These are phyloP conservation scores for Neopelma chrysocephalum DNA, from an alignment of 2,797 vertebrate genomes.

Conservation along the genomic window DNA sequence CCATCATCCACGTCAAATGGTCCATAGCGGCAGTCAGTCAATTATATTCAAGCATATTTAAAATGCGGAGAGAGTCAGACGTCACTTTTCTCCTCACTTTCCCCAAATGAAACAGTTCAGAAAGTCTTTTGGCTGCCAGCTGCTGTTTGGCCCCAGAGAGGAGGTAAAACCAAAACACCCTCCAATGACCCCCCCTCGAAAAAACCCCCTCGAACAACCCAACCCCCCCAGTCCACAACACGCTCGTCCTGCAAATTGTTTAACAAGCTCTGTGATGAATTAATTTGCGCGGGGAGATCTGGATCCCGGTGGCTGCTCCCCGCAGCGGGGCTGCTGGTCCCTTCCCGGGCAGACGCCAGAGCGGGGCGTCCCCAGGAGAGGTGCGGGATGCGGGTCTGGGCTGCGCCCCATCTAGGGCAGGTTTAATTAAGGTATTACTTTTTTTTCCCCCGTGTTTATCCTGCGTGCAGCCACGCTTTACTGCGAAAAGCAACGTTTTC, in stretches of 20 bases:
- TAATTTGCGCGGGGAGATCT: background rate
- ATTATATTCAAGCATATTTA: background rate
- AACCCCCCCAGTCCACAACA: background rate
- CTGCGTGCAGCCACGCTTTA: background rate
- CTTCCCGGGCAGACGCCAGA: background rate
- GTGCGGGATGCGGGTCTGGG: background rate
- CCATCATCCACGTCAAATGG: background rate
- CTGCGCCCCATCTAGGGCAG: background rate
- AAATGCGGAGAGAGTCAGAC: background rate
- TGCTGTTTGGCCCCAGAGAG: conserved; percentile 12
- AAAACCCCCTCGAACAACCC: background rate
- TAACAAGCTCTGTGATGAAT: conserved; percentile 11
- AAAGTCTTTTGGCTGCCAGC: conserved; percentile 30
- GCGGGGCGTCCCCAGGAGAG: background rate
- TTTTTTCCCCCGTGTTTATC: background rate
- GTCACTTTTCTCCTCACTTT: conserved; percentile 5
- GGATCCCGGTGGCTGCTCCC: background rate
- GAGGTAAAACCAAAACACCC: background rate
- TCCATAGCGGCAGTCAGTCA: background rate
- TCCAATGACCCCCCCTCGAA: accelerated
- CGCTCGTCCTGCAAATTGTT: background rate
- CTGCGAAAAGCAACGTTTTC: background rate
- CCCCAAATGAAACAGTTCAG: conserved; percentile 31
- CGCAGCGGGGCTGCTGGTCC: background rate
- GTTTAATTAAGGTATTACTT: background rate